A percentile compares a stretch with the other conserved stretches of the same genome.
Conservation (phyloP, 1,140 invertebrate species). For the Drosophila nigrodunni region DNA sequence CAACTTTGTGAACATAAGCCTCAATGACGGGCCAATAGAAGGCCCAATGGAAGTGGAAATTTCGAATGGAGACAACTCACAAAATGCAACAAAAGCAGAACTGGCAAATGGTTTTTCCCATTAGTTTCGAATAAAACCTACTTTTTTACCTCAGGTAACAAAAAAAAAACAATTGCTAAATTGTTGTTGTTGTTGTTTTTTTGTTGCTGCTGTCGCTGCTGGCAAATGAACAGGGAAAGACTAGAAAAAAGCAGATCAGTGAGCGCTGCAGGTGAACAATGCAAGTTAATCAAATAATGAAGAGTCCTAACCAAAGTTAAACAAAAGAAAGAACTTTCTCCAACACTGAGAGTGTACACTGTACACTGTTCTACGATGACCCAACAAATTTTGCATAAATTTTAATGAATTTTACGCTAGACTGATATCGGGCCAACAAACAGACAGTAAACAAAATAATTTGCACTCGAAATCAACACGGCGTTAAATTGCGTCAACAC, state of each 20-base stretch:
- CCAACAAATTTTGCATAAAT: slow-evolving; percentile 77
- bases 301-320: slow-evolving; percentile 59
- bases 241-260: slow-evolving; percentile 20
- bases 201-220: slow-evolving; percentile 39
- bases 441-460: slow-evolving; percentile 67
- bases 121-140: slow-evolving; percentile 75
- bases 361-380: slow-evolving; percentile 40
- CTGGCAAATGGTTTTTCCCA: slow-evolving; percentile 67
- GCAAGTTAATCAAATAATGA: slow-evolving; percentile 82
- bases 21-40: slow-evolving; percentile 52
- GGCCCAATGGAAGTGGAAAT: slow-evolving; percentile 20
- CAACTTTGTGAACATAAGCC: slow-evolving; percentile 22
- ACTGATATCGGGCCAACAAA: slow-evolving; percentile 36
- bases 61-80: slow-evolving; percentile 7
- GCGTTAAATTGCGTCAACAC: slow-evolving; percentile 77
- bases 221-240: slow-evolving; percentile 9
- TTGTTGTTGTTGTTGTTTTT: slow-evolving; percentile 48
- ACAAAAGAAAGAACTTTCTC: slow-evolving; percentile 80
- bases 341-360: not conserved
- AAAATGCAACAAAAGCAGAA: slow-evolving; percentile 24
- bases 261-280: slow-evolving; percentile 71
- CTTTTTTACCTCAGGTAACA: slow-evolving; percentile 65
- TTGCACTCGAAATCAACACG: slow-evolving; percentile 64
- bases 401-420: slow-evolving; percentile 80
- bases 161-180: slow-evolving; percentile 65